A percentile compares a stretch with the other conserved stretches of the same genome.
These are phyloP conservation scores for Melanotaenia nigrans DNA, from an alignment of 2,797 vertebrate genomes.

Conservation along the genomic window DNA sequence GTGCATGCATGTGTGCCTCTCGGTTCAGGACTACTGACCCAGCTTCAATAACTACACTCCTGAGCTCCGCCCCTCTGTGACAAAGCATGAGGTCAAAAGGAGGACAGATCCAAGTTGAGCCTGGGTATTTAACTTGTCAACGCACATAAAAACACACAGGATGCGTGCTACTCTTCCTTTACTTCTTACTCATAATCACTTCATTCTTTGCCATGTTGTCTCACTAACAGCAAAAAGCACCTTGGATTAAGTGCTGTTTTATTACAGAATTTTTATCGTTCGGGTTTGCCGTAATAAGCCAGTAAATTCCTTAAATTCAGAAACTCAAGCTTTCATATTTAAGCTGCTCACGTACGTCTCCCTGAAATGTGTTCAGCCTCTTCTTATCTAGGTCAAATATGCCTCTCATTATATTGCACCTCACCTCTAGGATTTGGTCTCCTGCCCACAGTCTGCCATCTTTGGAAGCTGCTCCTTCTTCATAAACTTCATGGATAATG, in stretches of 20 bases:
- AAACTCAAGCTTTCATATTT: slow-evolving; percentile 26
- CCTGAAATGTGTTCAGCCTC: slow-evolving; percentile 15
- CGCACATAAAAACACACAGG: slow-evolving; percentile 6
- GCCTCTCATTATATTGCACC: slow-evolving; percentile 25
- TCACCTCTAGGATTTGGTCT: slow-evolving; percentile 97
- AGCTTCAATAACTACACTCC: slow-evolving; percentile 59
- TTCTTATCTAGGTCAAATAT: slow-evolving; percentile 33
- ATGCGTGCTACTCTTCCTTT: neutral
- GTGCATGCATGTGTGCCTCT: slow-evolving; percentile 33
- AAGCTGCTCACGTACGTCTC: slow-evolving; percentile 29
- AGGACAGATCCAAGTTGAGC: slow-evolving; percentile 63
- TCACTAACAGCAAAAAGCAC: neutral
- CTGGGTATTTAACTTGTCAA: slow-evolving; percentile 44
- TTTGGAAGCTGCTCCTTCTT: slow-evolving; percentile 97
- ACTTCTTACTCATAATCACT: slow-evolving; percentile 13
- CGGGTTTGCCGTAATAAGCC: slow-evolving; percentile 2
- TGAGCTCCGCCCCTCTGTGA: slow-evolving; percentile 60
- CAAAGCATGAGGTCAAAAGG: slow-evolving; percentile 60
- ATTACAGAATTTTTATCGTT: neutral
- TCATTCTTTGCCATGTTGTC: neutral
- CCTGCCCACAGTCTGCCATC: slow-evolving; percentile 98
- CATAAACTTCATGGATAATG: slow-evolving; percentile 98
- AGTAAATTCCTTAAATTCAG: slow-evolving; percentile 7
- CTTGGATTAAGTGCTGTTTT: neutral
- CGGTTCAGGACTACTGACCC: slow-evolving; percentile 44